Base-by-base conservation (phyloP, 2,888 invertebrate genomes). In the Hemicrepidius hirtus region DNA sequence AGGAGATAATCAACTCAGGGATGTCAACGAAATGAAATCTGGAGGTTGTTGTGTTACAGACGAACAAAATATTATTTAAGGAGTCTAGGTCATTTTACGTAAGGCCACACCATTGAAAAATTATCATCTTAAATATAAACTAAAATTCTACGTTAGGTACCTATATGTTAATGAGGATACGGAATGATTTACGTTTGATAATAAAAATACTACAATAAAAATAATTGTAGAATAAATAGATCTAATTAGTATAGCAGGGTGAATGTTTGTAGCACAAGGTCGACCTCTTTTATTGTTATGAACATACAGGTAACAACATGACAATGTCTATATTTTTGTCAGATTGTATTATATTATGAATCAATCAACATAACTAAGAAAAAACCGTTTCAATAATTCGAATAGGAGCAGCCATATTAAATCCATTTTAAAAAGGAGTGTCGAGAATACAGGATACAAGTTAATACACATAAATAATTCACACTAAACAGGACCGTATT, bases 1-100 rank as follows among this genome's bases (percentile, higher is more conserved):
- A 65, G 65, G 65, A 65, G 53, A 53, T 40, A 53, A 65, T 63
- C 20, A 24, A 46, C 12, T 63, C 65, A 65, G 53, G 65, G 55
- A 65, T 24, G 21, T 28, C 24, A 28, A 65, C 53, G 53, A 65
- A 40, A 53, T 65, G 35, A 53, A 40, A 40, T 18, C 13, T 53
- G 21, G 55, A 65, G 65, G 65, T 55, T 53, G 41, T 53, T 28
- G 3, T 55, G 55, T 55, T 12, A 16, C 32, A 7, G 13, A 21
- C 55, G 16, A 28, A 55, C 49, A 49, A 49, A 49, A 49, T 49
- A 49, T 21, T 16, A 21, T 21, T 21, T 20, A 21, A 49, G 49
- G 6, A 13, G 21, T 49, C 21, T 49, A 49, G 49, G 49, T 49
- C 49, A 12, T 21, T 9, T 21, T 21, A 21, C 20, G 4, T 49